Conservation (phyloP, 2,888 invertebrate species). For the Anthophora plumipes region DNA sequence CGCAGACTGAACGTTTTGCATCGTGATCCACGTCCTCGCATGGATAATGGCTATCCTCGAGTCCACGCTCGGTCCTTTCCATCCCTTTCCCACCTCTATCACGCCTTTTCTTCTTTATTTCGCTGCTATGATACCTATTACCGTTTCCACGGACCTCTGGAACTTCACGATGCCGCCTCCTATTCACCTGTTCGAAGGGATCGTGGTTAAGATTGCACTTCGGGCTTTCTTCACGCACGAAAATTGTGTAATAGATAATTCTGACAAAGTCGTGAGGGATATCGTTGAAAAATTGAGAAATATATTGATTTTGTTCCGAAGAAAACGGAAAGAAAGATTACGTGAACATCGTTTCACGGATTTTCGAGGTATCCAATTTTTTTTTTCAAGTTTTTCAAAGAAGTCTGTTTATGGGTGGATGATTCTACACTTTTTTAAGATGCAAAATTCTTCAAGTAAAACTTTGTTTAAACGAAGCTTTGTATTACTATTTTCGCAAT, state of each 20-base stretch:
- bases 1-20: constrained; percentile 47
- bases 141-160: constrained; percentile 26
- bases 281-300: not conserved
- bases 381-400: not conserved
- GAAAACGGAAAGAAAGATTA: no score
- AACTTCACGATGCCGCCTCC: constrained; percentile 4
- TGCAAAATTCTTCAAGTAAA: no score
- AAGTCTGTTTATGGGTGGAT: no score
- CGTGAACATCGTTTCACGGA: no score
- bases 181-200: not conserved
- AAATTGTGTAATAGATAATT: not conserved
- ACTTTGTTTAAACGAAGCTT: no score
- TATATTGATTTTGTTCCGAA: no score
- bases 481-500: no score
- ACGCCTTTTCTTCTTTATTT: constrained; percentile 37
- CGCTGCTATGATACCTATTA: constrained; percentile 37
- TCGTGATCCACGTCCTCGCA: constrained; percentile 47
- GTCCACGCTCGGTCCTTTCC: constrained; percentile 26
- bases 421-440: no score
- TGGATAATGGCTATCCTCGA: constrained; percentile 50
- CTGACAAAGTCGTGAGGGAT: not conserved
- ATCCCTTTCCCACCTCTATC: constrained; percentile 29
- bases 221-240: constrained; percentile 14
- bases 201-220: constrained; percentile 21
- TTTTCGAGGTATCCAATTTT: not conserved